Base-by-base conservation (phyloP, 64 coral and sea anemone species). In the Montipora sp. region DNA sequence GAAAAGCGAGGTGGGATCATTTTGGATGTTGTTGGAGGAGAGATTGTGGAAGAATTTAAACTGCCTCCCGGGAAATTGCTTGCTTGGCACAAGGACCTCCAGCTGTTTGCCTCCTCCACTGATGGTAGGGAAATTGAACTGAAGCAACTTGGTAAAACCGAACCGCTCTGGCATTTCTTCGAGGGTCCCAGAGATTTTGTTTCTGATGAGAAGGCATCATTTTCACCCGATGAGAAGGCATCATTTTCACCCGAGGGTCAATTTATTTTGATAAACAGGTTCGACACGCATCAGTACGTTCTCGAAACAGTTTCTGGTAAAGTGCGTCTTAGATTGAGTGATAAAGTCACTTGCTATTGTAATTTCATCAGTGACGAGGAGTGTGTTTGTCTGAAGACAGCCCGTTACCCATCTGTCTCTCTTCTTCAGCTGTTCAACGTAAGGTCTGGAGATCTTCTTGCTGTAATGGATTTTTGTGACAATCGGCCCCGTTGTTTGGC, bases 291-390 rank as follows among this genome's bases (percentile, higher is more conserved):
- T 27, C 1, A 27, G 27, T 27, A 27, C 8, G 80, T 81, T 55
- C 24, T 81, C 21, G 79, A 81, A 63, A 22, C 22, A 16, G 0
- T 46, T 8, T 81, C 79, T 59, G 51, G 51, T 60, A 43, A 81
- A 4, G 19, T 9, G 23, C 23, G 22, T 59, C 11, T 27, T 2
- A 47, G 2, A 16, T 66, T 83, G 59, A 46, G 57, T 46, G 10
- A 20, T 59, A 13, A 4, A 7, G 0, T 5, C 2, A 3, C 23
- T 11, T 0, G 12, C 22, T 8, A 61, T 24, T 81, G 18, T 60
- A 81, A 81, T 14, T 81, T 81, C 27, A 8, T 81, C 8, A 81
- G 21, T 22, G 53, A 81, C 23, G 53, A 81, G 55, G 51, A 59
- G 48, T 80, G n/a, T 59, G 51, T 80, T 13, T 4, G 43, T 8